Evolutionary conservation across 2,113 vertebrate species (phyloP).

Genomic region (Pluvianellus socialis): DNA sequence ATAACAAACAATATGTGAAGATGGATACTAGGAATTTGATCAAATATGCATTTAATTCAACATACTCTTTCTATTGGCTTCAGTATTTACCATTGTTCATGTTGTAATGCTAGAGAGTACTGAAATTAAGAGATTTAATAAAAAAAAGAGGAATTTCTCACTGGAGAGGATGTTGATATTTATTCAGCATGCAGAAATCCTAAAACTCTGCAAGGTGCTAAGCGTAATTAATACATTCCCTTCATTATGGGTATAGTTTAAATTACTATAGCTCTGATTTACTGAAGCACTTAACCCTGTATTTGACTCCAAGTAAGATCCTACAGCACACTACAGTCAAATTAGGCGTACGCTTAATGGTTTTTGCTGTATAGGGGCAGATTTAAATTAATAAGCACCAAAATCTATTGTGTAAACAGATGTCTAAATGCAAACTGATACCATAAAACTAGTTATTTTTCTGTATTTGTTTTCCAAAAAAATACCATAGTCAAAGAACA

Average conservation of each 20-base stretch:
- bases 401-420: neutral
- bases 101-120: neutral
- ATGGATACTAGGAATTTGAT: constrained; percentile 3
- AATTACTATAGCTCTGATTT: neutral
- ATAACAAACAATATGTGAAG: neutral
- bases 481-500: neutral
- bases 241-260: neutral
- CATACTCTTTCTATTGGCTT: neutral
- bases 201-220: neutral
- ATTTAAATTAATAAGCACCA: neutral
- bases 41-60: neutral
- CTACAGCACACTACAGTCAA: neutral
- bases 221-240: neutral
- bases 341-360: neutral
- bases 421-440: neutral
- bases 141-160: neutral
- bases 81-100: neutral
- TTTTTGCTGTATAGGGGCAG: neutral
- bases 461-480: neutral
- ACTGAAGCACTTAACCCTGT: neutral
- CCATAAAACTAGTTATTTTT: neutral
- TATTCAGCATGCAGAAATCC: neutral
- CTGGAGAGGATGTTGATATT: neutral
- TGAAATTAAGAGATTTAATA: neutral
- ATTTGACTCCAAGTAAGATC: neutral